phyloP scores from a whole-genome alignment of 1,140 invertebrate species.

The Drosophila pandora region DNA sequence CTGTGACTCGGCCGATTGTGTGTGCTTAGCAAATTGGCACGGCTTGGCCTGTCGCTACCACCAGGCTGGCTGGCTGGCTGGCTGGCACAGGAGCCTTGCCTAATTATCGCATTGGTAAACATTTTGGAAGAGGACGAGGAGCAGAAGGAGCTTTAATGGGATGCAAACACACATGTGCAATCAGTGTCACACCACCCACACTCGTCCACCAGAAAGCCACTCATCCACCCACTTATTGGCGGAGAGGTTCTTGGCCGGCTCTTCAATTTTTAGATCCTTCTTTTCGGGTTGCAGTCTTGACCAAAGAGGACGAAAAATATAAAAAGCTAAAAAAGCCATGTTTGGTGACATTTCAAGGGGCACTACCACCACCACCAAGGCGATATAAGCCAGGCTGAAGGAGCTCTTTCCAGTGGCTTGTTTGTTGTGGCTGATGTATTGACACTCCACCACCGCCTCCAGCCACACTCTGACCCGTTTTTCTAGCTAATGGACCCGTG shows the following conservation, averaged over 20 bases:
- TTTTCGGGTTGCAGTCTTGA: slow-evolving; percentile 12
- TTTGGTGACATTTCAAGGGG: slow-evolving; percentile 30
- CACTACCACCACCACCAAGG: slow-evolving; percentile 19
- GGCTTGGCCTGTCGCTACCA: slow-evolving; percentile 18
- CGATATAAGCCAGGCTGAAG: slow-evolving; percentile 36
- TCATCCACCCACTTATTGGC: slow-evolving; percentile 27
- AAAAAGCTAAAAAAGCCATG: background rate
- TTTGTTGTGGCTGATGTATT: slow-evolving; percentile 46
- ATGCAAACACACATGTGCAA: slow-evolving; percentile 55
- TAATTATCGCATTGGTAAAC: slow-evolving; percentile 75
- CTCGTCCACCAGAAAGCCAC: background rate
- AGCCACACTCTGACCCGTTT: slow-evolving; percentile 19
- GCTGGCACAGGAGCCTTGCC: slow-evolving; percentile 37
- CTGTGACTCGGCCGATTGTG: slow-evolving; percentile 15
- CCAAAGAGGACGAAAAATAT: slow-evolving; percentile 12
- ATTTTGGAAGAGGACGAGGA: slow-evolving; percentile 25
- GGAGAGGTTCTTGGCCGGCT: slow-evolving; percentile 52
- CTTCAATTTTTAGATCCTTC: slow-evolving; percentile 50
- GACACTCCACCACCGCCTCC: slow-evolving; percentile 4
- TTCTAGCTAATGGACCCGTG: slow-evolving; percentile 32
- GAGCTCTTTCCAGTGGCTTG: slow-evolving; percentile 8
- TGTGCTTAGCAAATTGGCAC: slow-evolving; percentile 65
- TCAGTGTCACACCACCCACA: slow-evolving; percentile 30
- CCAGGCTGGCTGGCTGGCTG: slow-evolving; percentile 30
- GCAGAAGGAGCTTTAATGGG: slow-evolving; percentile 54